Evolutionary conservation across 2,797 vertebrate species (phyloP), one percentile per base, ranked within the genome.

Genomic region (Poeciliopsis turneri): DNA sequence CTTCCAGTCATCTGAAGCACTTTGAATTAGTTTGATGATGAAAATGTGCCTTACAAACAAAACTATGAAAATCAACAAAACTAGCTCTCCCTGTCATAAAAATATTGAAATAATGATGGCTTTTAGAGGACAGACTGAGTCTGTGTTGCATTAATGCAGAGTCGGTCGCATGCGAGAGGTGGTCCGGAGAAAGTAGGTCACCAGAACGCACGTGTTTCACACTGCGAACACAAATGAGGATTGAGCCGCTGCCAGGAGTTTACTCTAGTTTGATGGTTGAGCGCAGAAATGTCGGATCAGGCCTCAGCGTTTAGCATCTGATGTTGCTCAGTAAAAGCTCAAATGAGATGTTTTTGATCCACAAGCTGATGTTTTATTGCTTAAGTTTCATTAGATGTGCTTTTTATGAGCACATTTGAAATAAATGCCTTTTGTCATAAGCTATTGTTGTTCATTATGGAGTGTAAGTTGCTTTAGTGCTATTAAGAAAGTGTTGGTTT

Each of bases 181-280:
- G 81, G 78, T 88, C 75, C n/a, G 46, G 33, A 49, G 61, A 75
- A 90, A 90, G 81, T 92, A 86, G 92, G 88, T 86, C 90, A 92
- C 1, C 15, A 20, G 81, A 61, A 36, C 85, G 78, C 39, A 28
- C 41, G 6, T 36, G 20, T 55, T 49, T 33, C 73, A 61, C 30
- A 4, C 70, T 78, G n/a, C 68, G 25, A 47, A 76, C n/a, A 43
- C 66, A 33, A 36, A 30, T 57, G 13, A 45, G 43, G n/a, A 36
- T 25, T 53, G 15, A 59, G 3, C 33, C 36, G 30, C 1, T 59
- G 15, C 10, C 61, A 39, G 46, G n/a, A 49, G 13, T n/a, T 43
- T 43, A 4, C 18, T 53, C 6, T n/a, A 20, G 33, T 20, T 59
- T 47, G 30, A 47, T 36, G 28, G 57, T 33, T 61, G 15, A 46